Evolutionary conservation across 2,797 vertebrate genomes (phyloP).

Genomic region (Coluber constrictor): DNA sequence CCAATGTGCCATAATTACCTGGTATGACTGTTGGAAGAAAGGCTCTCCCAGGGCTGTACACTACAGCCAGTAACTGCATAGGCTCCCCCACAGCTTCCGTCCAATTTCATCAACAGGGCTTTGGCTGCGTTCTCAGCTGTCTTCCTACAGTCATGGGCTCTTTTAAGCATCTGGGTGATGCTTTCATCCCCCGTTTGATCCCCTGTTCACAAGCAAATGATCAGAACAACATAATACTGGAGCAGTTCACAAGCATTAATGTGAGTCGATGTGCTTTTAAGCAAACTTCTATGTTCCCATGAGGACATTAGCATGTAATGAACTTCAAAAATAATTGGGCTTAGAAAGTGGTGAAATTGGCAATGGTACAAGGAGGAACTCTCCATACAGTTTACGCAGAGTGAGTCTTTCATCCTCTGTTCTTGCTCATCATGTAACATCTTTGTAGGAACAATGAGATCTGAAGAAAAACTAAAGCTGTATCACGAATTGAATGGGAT

Average conservation of each 20-base stretch:
- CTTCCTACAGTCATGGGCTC: slow-evolving; percentile 84
- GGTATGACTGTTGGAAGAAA: slow-evolving; percentile 85
- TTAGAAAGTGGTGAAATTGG: neutral
- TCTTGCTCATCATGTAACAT: neutral
- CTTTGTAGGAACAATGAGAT: neutral
- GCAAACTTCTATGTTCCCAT: accelerated
- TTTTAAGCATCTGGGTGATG: slow-evolving; percentile 81
- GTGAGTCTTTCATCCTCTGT: neutral
- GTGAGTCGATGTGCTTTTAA: slow-evolving; percentile 15
- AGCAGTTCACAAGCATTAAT: neutral
- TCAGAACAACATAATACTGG: slow-evolving; percentile 34
- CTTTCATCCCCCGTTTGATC: slow-evolving; percentile 81
- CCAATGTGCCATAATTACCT: slow-evolving; percentile 67
- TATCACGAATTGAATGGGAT: neutral
- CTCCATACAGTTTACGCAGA: neutral
- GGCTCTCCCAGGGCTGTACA: slow-evolving; percentile 83
- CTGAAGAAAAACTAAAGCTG: neutral
- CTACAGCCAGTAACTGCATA: slow-evolving; percentile 76
- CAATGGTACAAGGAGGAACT: neutral
- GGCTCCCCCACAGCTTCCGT: slow-evolving; percentile 82
- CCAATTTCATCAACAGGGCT: slow-evolving; percentile 80
- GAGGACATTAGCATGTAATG: neutral
- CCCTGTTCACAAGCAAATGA: slow-evolving; percentile 68
- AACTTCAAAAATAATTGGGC: slow-evolving; percentile 1
- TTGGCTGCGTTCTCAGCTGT: slow-evolving; percentile 82